Base-by-base conservation (phyloP, 2,797 vertebrate species). In the Anolis apletophallus region DNA sequence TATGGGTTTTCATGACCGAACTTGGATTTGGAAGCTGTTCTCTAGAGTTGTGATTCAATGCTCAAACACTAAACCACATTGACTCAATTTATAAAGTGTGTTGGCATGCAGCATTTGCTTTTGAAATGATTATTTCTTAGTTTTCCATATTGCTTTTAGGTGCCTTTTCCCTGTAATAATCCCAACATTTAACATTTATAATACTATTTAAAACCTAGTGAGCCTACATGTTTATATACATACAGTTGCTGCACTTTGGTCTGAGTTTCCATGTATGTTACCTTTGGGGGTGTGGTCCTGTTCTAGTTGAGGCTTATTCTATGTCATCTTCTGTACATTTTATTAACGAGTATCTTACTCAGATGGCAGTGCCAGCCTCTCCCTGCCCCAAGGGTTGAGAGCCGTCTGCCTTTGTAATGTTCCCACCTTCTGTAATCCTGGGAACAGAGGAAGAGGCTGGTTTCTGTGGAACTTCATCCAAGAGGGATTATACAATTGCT, bases 341-440 rank as follows among this genome's bases (percentile, higher is more conserved):
- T 91, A 64, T 92, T 92, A 93, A 87, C 89, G 46, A 26, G 85
- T 85, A 17, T 71, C 86, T 95, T 94, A 85, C 89, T 95, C 91
- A 93, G 84, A 85, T 88, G 88, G 89, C 82, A 91, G 19, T 85
- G 46, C 29, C 72, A 89, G 92, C 72, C 91, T 14, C 94, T 95
- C 94, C 95, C 89, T 92, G 81, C 90, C 94, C 91, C 80, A 77
- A 90, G 93, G 94, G 93, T 91, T 93, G 90, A 86, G 89, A 90
- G 61, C 16, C 88, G 88, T 21, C 91, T 94, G 91, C 90, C 91
- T 95, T 88, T 91, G 90, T 91, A 88, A 84, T 92, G 90, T 94
- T 93, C 91, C 90, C 71, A 1, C 90, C 88, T 93, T 93, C 91
- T 94, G 90, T 91, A 93, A 87, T 90, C 91, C 91, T 95, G 93